Evolutionary conservation across 1,140 invertebrate species (phyloP).

Genomic region (Conus betulinus): DNA sequence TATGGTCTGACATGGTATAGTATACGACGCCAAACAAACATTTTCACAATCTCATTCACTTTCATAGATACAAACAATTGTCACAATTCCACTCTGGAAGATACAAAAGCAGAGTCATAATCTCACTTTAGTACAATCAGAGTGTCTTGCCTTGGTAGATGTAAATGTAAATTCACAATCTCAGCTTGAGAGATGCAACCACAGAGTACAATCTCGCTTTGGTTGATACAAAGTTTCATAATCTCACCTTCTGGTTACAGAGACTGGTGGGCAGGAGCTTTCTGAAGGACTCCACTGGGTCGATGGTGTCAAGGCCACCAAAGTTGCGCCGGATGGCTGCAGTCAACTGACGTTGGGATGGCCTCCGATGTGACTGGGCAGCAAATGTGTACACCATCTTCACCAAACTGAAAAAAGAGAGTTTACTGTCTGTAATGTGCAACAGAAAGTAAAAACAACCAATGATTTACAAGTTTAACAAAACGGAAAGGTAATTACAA

Average conservation of each 20-base stretch:
- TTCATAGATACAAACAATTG: no score
- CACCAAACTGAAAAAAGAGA: constrained; percentile 54
- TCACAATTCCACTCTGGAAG: no score
- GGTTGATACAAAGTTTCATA: neutral
- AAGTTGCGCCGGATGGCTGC: constrained; percentile 68
- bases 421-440: neutral
- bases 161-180: no score
- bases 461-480: neutral
- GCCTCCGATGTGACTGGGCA: constrained; percentile 40
- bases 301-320: constrained; percentile 62
- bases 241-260: neutral
- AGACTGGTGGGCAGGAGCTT: constrained; percentile 38
- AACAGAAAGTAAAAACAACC: no score
- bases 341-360: constrained; percentile 59
- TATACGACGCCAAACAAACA: no score
- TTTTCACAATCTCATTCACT: no score
- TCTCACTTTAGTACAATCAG: no score
- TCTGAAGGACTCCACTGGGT: constrained; percentile 60
- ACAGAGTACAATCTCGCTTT: no score
- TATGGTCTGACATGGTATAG: no score
- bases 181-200: no score
- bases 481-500: neutral
- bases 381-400: constrained; percentile 69
- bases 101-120: no score
- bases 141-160: no score